Percentiles rank a stretch among this genome's conserved stretches.
Conservation (phyloP, 1,140 invertebrate genomes). For the Proctacanthus coquilletti region DNA sequence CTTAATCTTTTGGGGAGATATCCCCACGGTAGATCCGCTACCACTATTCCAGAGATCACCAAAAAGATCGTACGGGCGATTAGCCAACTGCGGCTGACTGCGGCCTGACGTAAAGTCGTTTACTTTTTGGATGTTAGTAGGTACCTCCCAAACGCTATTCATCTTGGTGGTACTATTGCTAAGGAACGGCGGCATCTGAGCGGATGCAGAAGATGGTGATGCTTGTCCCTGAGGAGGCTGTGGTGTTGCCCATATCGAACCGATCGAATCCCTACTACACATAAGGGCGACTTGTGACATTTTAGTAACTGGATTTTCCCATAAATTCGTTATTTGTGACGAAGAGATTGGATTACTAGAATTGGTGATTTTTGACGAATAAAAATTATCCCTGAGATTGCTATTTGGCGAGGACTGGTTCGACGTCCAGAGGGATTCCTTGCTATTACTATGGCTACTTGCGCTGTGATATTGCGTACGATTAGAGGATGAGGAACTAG, state of each 20-base stretch:
- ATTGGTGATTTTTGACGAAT: conserved; percentile 8
- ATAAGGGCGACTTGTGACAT: background rate
- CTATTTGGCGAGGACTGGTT: conserved; percentile 18
- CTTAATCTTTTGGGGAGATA: background rate
- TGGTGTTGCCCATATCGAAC: conserved; percentile 3
- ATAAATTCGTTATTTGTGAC: background rate
- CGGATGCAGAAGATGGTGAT: conserved; percentile 1
- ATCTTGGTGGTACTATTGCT: conserved; percentile 10
- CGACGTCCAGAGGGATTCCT: conserved; percentile 23
- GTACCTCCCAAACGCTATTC: conserved; percentile 25
- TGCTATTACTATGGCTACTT: conserved; percentile 17
- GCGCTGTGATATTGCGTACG: conserved; percentile 6
- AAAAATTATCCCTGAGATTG: conserved; percentile 18
- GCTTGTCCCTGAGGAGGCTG: background rate
- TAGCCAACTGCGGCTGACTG: no score
- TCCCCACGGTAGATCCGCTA: background rate
- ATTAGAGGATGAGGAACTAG: conserved; percentile 14
- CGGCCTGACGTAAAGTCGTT: no score
- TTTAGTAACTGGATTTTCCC: conserved; percentile 4
- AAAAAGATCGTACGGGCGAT: conserved; percentile 17
- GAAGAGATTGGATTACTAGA: background rate
- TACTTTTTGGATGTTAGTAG: no score
- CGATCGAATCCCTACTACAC: background rate
- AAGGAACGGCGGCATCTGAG: background rate
- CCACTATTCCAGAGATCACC: conserved; percentile 18